phyloP scores from a whole-genome alignment of 2,797 vertebrate genomes.

The Hydrocynus forskahlii region DNA sequence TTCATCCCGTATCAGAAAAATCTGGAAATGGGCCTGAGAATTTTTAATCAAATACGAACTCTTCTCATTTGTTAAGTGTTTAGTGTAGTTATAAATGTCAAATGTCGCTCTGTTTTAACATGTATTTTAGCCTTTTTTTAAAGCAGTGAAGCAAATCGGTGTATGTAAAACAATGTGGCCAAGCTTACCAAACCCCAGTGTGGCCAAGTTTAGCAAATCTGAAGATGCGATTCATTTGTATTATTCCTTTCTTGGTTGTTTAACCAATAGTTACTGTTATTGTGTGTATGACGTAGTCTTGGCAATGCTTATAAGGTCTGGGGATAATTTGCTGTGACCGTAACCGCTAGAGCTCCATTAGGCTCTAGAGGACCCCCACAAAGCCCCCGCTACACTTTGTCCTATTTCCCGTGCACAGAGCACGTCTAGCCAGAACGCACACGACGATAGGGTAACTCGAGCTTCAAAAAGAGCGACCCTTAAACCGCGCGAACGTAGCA shows the following conservation, averaged over 20 bases:
- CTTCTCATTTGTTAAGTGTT: too few species aligned
- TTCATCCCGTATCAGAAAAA: too few species aligned
- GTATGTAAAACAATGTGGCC: background rate
- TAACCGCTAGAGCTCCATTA: conserved; percentile 75
- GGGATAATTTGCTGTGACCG: conserved; percentile 75
- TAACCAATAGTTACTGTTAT: background rate
- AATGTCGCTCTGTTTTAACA: too few species aligned
- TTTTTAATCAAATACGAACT: too few species aligned
- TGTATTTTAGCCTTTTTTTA: background rate
- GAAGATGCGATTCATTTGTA: background rate
- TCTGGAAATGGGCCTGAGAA: too few species aligned
- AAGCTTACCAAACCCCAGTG: background rate
- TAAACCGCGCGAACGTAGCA: conserved; percentile 34
- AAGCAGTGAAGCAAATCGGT: background rate
- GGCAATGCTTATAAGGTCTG: conserved; percentile 62
- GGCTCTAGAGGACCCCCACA: conserved; percentile 65
- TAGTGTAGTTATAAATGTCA: too few species aligned
- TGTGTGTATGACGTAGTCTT: background rate
- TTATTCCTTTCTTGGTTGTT: background rate
- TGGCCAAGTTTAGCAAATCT: background rate
- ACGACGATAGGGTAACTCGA: conserved; percentile 67
- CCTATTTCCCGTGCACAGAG: conserved; percentile 18
- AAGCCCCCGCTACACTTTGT: conserved; percentile 59
- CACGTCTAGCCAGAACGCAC: conserved; percentile 50
- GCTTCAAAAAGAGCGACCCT: conserved; percentile 67